phyloP scores from a whole-genome alignment of 1,140 invertebrate species.

The Drosophila pseudoobscura region DNA sequence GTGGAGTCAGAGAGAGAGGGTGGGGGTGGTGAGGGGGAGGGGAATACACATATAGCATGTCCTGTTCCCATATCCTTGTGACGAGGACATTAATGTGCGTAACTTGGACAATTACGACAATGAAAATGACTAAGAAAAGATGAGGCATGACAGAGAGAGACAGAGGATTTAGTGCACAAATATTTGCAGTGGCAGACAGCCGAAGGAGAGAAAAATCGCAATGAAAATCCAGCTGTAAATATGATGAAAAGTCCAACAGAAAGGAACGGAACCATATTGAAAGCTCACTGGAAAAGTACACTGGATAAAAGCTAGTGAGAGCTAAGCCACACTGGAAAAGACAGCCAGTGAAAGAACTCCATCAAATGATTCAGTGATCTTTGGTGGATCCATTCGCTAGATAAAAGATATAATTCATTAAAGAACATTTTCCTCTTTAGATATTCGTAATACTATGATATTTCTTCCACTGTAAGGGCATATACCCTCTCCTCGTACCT shows the following conservation, averaged over 20 bases:
- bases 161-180: slow-evolving; percentile 41
- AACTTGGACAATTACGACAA: slow-evolving; percentile 71
- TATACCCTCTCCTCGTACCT: background rate
- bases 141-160: background rate
- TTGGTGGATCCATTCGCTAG: too few species aligned
- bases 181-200: slow-evolving; percentile 25
- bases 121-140: slow-evolving; percentile 34
- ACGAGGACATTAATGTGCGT: slow-evolving; percentile 66
- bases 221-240: slow-evolving; percentile 40
- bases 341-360: too few species aligned
- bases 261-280: slow-evolving; percentile 28
- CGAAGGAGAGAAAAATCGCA: slow-evolving; percentile 2
- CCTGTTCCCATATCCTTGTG: slow-evolving; percentile 20
- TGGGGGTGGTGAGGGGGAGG: too few species aligned
- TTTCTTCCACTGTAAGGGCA: too few species aligned
- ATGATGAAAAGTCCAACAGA: slow-evolving; percentile 36
- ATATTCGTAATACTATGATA: too few species aligned
- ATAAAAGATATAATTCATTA: too few species aligned
- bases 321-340: too few species aligned
- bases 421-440: too few species aligned
- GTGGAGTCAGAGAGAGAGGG: too few species aligned
- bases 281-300: slow-evolving; percentile 4
- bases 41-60: slow-evolving; percentile 2
- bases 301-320: too few species aligned
- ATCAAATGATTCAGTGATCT: too few species aligned